Evolutionary conservation across 1,140 invertebrate species (phyloP), one percentile per base, ranked within the genome.

Genomic region (Zaprionus capensis): DNA sequence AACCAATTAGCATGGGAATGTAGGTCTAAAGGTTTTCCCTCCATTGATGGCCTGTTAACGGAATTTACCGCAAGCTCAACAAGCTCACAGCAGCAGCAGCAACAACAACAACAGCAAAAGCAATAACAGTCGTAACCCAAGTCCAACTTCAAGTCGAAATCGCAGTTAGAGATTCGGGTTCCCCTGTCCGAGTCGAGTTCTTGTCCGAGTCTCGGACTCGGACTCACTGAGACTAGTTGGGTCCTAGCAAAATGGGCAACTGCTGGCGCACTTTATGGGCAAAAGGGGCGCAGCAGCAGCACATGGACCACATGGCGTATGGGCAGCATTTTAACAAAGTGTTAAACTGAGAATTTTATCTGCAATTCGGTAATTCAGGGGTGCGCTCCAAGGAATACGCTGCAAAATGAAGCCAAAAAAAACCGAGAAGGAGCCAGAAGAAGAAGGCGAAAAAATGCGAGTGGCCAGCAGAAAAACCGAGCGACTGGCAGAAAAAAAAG

Each of bases 331-430:
- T 87, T 90, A 90, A 91, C 86, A 91, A 90, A 90, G 82, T 90
- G 85, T 90, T 90, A 90, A 90, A 90, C 81, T 90, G 85, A 90
- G 85, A 90, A 90, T 90, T 90, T 90, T 90, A 90, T 90, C 85
- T 91, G 86, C 85, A 71, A 75, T 90, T 85, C 78, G 81, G 85
- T 85, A 88, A 85, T 82, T 86, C 83, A 86, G 78, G 72, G 75
- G 74, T 66, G 78, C n/a, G 61, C 81, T 90, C 84, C 71, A 84
- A 87, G 73, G 84, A 87, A 87, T 83, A 88, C 70, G 64, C 71
- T 64, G 75, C 69, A 56, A 53, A 59, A 6, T 6, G 49, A 57
- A 57, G 58, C 73, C 78, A 69, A 69, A 26, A 67, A 41, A 22
- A 72, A 20, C 1, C 24, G 17, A 49, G 26, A 38, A 41, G n/a